Conservation (phyloP, 2,888 invertebrate species). For the Xiphydria camelus region DNA sequence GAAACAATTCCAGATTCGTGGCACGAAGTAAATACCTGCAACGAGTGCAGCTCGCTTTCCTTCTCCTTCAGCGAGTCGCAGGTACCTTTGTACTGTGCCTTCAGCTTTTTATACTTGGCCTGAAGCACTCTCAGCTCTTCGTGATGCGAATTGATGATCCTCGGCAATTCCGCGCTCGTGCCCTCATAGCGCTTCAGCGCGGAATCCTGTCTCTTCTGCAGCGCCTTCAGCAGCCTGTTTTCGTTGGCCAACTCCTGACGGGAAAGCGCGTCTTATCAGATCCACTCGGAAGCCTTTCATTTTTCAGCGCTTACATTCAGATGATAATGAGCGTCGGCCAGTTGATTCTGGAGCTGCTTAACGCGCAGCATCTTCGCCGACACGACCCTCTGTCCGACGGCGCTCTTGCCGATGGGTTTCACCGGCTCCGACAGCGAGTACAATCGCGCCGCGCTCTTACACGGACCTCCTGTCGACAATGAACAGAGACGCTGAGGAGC, state of each 20-base stretch:
- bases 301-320: constrained; percentile 66
- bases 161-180: constrained; percentile 76
- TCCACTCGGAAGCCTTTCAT: neutral
- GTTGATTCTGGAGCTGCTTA: constrained; percentile 78
- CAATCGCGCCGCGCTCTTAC: constrained; percentile 58
- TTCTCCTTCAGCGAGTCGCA: constrained; percentile 69
- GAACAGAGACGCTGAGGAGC: no score
- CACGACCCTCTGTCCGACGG: constrained; percentile 66
- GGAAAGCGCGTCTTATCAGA: neutral
- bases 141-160: constrained; percentile 74
- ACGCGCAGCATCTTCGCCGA: constrained; percentile 77
- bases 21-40: constrained; percentile 59
- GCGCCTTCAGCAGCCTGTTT: constrained; percentile 73
- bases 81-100: constrained; percentile 66
- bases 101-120: constrained; percentile 70
- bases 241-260: constrained; percentile 70
- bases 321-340: constrained; percentile 78
- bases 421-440: constrained; percentile 45
- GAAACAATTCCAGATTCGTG: no score
- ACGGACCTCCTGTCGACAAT: constrained; percentile 35
- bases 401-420: constrained; percentile 32
- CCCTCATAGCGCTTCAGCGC: constrained; percentile 79
- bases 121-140: constrained; percentile 77
- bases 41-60: constrained; percentile 68
- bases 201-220: constrained; percentile 80